These are phyloP conservation scores for Ovis canadensis DNA, from an alignment of 2,113 vertebrate species.

Conservation along the genomic window DNA sequence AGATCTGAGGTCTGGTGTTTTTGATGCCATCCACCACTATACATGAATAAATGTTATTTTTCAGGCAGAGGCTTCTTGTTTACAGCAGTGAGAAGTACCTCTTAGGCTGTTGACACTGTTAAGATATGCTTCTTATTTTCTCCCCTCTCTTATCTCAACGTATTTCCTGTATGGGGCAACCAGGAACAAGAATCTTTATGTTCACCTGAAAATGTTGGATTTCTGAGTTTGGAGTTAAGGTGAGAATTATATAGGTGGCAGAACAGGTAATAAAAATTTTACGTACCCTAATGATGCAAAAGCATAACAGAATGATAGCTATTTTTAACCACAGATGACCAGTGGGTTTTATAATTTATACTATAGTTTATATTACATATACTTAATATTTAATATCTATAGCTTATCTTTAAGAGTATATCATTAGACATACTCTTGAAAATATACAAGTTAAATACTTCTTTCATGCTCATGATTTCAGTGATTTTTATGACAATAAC, in stretches of 20 bases:
- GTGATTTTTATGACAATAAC: neutral
- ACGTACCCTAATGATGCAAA: neutral
- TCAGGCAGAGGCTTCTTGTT: neutral
- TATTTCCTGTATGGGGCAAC: neutral
- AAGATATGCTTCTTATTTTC: neutral
- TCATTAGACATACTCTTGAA: slow-evolving; percentile 15
- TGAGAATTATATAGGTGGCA: neutral
- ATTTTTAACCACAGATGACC: neutral
- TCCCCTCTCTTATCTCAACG: neutral
- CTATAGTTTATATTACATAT: neutral
- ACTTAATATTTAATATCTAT: neutral
- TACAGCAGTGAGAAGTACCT: neutral
- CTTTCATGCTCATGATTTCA: neutral
- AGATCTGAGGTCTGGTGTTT: neutral
- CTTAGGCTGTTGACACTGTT: neutral
- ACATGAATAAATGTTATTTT: neutral
- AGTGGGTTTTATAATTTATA: neutral
- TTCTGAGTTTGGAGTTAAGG: neutral
- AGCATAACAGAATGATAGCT: neutral
- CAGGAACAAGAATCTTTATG: neutral
- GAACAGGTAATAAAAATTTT: neutral
- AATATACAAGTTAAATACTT: neutral
- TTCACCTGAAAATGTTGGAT: neutral
- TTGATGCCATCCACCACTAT: neutral
- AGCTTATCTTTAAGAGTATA: neutral